These are phyloP conservation scores for Varanus komodoensis DNA, from an alignment of 2,113 vertebrate genomes.

Conservation along the genomic window DNA sequence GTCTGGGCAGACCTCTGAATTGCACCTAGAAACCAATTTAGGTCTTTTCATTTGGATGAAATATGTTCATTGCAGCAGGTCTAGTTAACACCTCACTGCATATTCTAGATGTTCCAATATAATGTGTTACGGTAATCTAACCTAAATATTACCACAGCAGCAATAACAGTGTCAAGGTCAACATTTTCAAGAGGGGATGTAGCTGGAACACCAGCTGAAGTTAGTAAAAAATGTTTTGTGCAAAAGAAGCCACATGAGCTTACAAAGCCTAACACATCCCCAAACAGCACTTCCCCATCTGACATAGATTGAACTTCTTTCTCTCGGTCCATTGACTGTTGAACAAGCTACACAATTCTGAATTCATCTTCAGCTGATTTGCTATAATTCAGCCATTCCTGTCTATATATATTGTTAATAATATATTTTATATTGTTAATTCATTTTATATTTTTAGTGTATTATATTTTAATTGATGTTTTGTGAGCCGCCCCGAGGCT, in stretches of 20 bases:
- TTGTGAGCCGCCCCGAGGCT: too few relatives aligned
- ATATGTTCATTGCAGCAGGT: neutral
- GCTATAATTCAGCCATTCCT: neutral
- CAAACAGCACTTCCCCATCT: neutral
- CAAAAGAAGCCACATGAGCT: neutral
- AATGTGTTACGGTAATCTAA: neutral
- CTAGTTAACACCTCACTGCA: neutral
- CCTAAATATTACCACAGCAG: neutral
- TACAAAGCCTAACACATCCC: neutral
- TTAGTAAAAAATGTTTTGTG: neutral
- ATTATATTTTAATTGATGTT: too few relatives aligned
- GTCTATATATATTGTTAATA: too few relatives aligned
- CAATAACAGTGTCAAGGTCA: neutral
- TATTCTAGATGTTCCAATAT: neutral
- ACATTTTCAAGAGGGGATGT: neutral
- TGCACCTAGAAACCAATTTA: neutral
- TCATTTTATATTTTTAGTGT: too few relatives aligned
- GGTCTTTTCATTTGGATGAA: neutral
- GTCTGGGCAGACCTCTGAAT: neutral
- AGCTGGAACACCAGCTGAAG: neutral
- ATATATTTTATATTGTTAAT: too few relatives aligned
- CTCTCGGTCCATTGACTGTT: neutral
- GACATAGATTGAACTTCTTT: neutral
- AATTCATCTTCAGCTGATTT: neutral
- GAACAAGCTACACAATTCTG: neutral